Conservation (phyloP, 1,140 invertebrate species). For the Acyrthosiphon pisum region DNA sequence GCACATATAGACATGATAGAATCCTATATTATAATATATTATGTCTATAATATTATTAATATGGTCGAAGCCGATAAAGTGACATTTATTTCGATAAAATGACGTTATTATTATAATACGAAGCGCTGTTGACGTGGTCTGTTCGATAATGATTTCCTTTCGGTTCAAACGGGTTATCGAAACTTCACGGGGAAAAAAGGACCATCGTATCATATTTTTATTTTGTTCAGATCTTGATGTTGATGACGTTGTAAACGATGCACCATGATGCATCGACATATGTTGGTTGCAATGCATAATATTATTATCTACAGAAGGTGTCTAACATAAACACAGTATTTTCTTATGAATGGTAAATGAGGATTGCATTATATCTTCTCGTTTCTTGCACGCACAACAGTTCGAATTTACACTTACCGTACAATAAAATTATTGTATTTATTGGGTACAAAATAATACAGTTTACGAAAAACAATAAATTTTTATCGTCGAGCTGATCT, state of each 20-base stretch:
- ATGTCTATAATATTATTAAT: too few relatives aligned
- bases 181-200: not conserved
- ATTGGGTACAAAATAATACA: not conserved
- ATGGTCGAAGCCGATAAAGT: not conserved
- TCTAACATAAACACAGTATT: not conserved
- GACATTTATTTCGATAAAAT: not conserved
- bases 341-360: not conserved
- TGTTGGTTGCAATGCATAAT: too few relatives aligned
- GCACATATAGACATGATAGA: too few relatives aligned
- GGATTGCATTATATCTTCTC: not conserved
- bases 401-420: not conserved
- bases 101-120: too few relatives aligned
- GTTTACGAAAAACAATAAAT: not conserved
- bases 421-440: not conserved
- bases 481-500: not conserved
- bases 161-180: not conserved
- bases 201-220: too few relatives aligned
- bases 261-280: too few relatives aligned
- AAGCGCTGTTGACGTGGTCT: too few relatives aligned
- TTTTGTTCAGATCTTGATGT: too few relatives aligned
- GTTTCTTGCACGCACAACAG: not conserved
- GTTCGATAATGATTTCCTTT: too few relatives aligned
- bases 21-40: too few relatives aligned
- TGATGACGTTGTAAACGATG: not conserved
- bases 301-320: not conserved